phyloP scores from a whole-genome alignment of 2,113 vertebrate genomes.

The Apodemus sylvaticus region DNA sequence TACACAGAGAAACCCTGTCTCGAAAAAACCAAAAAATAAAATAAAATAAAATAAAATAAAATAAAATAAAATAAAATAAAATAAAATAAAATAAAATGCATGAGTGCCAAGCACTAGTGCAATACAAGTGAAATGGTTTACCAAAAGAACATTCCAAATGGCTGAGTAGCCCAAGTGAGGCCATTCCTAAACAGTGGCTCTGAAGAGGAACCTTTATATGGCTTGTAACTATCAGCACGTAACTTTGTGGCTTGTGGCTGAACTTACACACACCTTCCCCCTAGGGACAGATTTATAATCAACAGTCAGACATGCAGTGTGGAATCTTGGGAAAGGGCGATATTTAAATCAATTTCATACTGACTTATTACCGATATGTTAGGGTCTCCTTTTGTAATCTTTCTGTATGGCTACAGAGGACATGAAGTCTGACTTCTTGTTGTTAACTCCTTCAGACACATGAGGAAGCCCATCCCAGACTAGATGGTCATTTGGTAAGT shows the following conservation, averaged over 20 bases:
- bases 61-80: no score
- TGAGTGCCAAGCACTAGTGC: neutral
- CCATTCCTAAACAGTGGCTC: neutral
- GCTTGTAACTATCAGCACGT: neutral
- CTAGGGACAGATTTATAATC: neutral
- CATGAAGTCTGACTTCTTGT: neutral
- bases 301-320: neutral
- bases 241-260: neutral
- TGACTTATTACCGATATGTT: neutral
- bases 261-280: neutral
- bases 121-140: neutral
- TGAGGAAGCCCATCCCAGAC: neutral
- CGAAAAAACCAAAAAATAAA: no score
- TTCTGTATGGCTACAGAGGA: neutral
- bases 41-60: no score
- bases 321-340: neutral
- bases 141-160: neutral
- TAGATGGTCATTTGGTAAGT: conserved; percentile 46
- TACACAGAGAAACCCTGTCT: no score
- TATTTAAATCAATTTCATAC: neutral
- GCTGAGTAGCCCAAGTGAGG: neutral
- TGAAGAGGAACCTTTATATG: neutral
- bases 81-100: no score
- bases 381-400: neutral
- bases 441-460: neutral